These are phyloP conservation scores for Camarhynchus parvulus DNA, from an alignment of 2,113 vertebrate species.

Conservation along the genomic window DNA sequence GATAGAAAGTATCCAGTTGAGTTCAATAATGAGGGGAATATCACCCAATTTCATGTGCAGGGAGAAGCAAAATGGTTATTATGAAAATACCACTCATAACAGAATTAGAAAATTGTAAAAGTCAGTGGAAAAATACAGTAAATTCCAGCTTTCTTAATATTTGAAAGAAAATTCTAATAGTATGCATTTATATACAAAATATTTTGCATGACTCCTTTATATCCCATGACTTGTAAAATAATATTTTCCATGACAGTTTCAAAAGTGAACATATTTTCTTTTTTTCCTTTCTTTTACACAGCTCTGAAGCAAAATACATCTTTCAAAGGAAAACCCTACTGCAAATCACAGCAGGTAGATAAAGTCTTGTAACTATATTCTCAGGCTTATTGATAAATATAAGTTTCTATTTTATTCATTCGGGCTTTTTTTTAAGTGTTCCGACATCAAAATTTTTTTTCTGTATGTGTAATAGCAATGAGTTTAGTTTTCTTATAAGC, in stretches of 20 bases:
- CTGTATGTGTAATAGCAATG: neutral
- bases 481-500: neutral
- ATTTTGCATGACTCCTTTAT: neutral
- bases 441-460: neutral
- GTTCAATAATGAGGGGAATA: neutral
- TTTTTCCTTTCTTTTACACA: neutral
- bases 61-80: neutral
- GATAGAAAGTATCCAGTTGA: neutral
- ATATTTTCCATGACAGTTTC: neutral
- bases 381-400: neutral
- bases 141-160: neutral
- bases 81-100: neutral
- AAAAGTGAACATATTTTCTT: neutral
- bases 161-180: neutral
- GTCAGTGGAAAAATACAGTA: neutral
- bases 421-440: neutral
- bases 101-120: neutral
- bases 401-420: neutral
- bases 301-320: neutral
- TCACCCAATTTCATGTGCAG: neutral
- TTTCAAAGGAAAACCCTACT: neutral
- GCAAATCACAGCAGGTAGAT: neutral
- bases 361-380: neutral
- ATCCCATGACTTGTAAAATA: neutral
- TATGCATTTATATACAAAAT: neutral